phyloP scores from a whole-genome alignment of 2,888 invertebrate species.

The Andrena chrysosceles region DNA sequence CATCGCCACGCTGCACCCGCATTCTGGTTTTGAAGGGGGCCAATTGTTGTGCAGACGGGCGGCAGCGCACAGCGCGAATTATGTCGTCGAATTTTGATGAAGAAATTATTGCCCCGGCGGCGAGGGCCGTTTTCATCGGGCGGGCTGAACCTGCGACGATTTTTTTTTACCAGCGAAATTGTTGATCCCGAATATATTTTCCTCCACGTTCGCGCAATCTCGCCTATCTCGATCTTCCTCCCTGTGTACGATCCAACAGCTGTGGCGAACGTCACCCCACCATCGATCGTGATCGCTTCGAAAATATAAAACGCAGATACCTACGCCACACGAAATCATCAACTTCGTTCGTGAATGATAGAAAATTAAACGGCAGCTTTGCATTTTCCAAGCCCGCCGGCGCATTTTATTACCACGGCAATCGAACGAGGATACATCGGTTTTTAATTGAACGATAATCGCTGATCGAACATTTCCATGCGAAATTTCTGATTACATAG shows the following conservation, averaged over 20 bases:
- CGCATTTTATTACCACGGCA: neutral
- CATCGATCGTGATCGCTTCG: neutral
- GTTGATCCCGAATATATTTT: slow-evolving; percentile 42
- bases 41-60: slow-evolving; percentile 54
- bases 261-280: too few relatives aligned
- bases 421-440: neutral
- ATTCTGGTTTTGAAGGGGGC: slow-evolving; percentile 57
- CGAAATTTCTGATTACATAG: slow-evolving; percentile 1
- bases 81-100: slow-evolving; percentile 65
- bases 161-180: slow-evolving; percentile 24
- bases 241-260: neutral
- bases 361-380: slow-evolving; percentile 8
- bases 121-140: slow-evolving; percentile 22
- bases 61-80: slow-evolving; percentile 47
- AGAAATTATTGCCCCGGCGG: slow-evolving; percentile 55
- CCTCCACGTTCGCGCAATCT: slow-evolving; percentile 16
- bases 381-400: neutral
- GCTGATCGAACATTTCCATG: neutral
- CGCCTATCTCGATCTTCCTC: neutral
- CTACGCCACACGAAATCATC: neutral
- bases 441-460: slow-evolving; percentile 30
- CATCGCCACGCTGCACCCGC: slow-evolving; percentile 4
- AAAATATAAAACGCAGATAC: slow-evolving; percentile 22
- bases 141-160: slow-evolving; percentile 10
- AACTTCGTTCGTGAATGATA: neutral